Base-by-base conservation (phyloP, 2,113 vertebrate genomes). In the Cavia porcellus region DNA sequence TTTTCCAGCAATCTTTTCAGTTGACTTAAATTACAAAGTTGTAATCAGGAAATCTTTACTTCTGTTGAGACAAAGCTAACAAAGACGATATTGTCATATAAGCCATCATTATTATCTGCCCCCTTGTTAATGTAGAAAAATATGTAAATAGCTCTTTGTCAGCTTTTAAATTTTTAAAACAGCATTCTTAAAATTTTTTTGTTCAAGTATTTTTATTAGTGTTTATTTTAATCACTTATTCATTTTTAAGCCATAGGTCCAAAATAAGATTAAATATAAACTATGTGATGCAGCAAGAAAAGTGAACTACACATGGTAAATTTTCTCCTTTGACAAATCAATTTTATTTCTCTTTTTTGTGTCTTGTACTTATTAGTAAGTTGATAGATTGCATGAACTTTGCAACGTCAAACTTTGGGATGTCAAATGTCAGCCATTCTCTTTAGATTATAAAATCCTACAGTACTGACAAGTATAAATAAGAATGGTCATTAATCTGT, bases 1-100 rank as follows among this genome's bases (percentile, higher is more conserved):
- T 95, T 96, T 90, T 50, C 74, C 20, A 87, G 81, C 86, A 96
- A 52, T 97, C 97, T 98, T 97, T 97, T 98, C 96, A 98, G 96
- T 97, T 98, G 97, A 97, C 98, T 98, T 97, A 89, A 97, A 97
- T 96, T 96, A 98, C 98, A 96, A 92, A 97, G 86, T 94, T 96
- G 55, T 97, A 98, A 50, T 98, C 95, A 98, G 96, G 93, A 97
- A 97, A 94, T 96, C 94, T 89, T 97, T 97, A 95, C 92, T 96
- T 97, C 97, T 97, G 81, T 96, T 64, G 83, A 52, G 92, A 52
- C 96, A 97, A 94, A 97, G 92, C 88, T 97, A 97, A 97, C 97
- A 96, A 92, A 97, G 95, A 96, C 89, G 96, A 86, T 95, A 98
- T 96, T 98, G 96, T 98, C 70, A 25, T 82, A 83, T 80, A 97